Evolutionary conservation across 2,113 vertebrate species (phyloP), one percentile per base, ranked within the genome.

Genomic region (Thunnus thynnus): DNA sequence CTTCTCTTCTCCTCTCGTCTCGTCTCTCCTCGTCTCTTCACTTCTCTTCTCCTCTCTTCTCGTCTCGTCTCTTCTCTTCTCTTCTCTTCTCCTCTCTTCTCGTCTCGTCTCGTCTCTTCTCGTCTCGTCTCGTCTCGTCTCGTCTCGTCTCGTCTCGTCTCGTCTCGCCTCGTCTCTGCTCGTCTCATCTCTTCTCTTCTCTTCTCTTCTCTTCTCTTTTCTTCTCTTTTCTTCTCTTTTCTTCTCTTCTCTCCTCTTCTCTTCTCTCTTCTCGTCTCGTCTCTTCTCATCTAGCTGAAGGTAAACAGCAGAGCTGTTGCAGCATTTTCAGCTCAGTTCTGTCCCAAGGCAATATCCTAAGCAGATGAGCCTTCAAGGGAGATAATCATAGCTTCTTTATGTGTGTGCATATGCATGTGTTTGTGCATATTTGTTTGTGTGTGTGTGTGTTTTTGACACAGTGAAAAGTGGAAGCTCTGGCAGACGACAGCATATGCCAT

Each of bases 311-410:
- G 22, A 76, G 46, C 44, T 61, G 51, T 64, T 50, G 64, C 62
- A 50, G 56, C 32, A 72, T 76, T 83, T 81, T 73, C 55, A 67
- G 80, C 69, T 86, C 63, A 69, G 57, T 50, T 57, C 78, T 46
- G 75, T 92, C 85, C 75, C 67, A 68, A 64, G 77, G 84, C 86
- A 84, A 88, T 88, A 86, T 91, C 85, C 88, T 85, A 82, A 88
- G 57, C 87, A 83, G 80, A 89, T 89, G 74, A 92, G 87, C 68
- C 88, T 77, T 71, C 83, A 62, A 86, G 85, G 72, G 86, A 83
- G 88, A 89, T 83, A 84, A 88, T 82, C 58, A 46, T 85, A 66
- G 58, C 61, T 61, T 13, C 55, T 61, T 20, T 73, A 18, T 47
- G 41, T 69, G 69, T 54, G 67, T 48, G 56, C 47, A 17, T 68